Base-by-base conservation (phyloP, 2,113 vertebrate species). In the Cephalopholis sonnerati region DNA sequence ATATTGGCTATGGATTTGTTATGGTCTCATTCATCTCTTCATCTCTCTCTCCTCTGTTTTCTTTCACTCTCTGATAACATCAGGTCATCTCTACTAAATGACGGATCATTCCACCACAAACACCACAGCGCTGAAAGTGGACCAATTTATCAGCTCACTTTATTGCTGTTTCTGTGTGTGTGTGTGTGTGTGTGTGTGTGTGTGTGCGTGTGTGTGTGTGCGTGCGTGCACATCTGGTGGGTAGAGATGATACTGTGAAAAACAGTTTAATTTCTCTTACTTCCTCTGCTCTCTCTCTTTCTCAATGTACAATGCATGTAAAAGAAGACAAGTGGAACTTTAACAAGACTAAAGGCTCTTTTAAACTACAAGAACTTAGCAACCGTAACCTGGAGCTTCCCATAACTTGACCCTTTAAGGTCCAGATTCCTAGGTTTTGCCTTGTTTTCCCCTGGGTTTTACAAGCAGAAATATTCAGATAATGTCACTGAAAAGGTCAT, bases 71-170 rank as follows among this genome's bases (percentile, higher is more conserved):
- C 76, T 94, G 90, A 93, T 87, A 85, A 69, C 84, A 89, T 87
- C 89, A 66, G 80, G 79, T 85, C 85, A 77, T 89, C 79, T 86
- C 81, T 54, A 27, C 90, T 92, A 94, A 93, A 95, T 95, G 94
- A 95, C 93, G 87, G 93, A 94, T 96, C 85, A 89, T 93, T 91
- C 89, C 86, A 91, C 74, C 82, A 79, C 71, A 87, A 90, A 88
- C 78, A 66, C 77, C 77, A 66, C 57, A 18, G 61, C 18, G 48
- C 78, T 74, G 58, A 93, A 89, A 94, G 85, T 87, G 88, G 73
- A 61, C 72, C 83, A 91, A 93, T 94, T 93, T 81, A 93, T 94
- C 93, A 94, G 90, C 65, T 84, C 51, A 51, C 25, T 69, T 25
- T 77, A 53, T 55, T 25, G n/a, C 25, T 74, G 29, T 65, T 75